Conservation (phyloP, 2,113 vertebrate species). For the Menura novaehollandiae region DNA sequence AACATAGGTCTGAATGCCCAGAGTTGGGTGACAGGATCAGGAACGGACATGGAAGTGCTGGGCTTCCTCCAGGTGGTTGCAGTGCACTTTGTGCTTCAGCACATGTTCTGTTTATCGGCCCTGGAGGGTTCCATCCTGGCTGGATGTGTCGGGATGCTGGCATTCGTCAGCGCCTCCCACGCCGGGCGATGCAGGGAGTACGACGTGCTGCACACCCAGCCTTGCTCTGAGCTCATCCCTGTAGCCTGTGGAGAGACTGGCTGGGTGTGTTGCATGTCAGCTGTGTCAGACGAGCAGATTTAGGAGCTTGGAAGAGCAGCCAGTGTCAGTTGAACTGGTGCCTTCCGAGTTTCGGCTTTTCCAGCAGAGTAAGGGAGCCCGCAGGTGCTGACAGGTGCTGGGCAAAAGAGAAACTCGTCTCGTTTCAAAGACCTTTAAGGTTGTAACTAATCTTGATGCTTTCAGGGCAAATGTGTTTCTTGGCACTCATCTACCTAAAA, state of each 20-base stretch:
- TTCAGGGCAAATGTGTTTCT: slow-evolving; percentile 41
- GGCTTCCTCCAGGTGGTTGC: background rate
- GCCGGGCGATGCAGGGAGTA: background rate
- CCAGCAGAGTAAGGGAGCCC: background rate
- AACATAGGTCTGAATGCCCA: background rate
- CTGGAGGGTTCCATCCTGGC: background rate
- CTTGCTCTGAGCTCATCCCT: background rate
- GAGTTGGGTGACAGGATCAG: background rate
- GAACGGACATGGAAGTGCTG: background rate
- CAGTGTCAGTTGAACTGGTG: background rate
- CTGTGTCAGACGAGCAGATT: background rate
- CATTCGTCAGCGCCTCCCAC: background rate
- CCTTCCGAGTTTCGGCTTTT: background rate
- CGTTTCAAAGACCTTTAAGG: background rate
- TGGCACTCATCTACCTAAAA: background rate
- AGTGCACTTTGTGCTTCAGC: background rate
- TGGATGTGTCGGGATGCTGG: rapidly evolving
- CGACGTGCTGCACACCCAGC: background rate
- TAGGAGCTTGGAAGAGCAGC: background rate
- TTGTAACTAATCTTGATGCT: slow-evolving; percentile 20
- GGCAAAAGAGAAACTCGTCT: background rate
- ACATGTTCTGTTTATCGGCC: background rate
- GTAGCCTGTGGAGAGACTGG: background rate
- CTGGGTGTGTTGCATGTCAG: background rate
- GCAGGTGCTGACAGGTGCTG: background rate